Base-by-base conservation (phyloP, 2,113 vertebrate genomes). In the Notarius lentiginosus region DNA sequence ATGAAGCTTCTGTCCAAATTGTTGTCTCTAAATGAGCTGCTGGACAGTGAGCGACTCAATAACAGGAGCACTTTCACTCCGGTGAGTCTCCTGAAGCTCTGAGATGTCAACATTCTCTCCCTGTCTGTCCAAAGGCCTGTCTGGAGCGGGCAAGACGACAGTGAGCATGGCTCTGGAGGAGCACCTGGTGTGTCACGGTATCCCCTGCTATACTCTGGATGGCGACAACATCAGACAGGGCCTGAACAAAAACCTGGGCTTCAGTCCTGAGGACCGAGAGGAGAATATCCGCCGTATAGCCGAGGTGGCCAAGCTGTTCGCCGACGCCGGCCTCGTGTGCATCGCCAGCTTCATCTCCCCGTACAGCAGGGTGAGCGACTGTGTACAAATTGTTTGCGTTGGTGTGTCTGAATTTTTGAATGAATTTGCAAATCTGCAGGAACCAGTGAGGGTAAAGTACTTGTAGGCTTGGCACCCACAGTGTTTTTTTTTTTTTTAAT, bases 151-250 rank as follows among this genome's bases (percentile, higher is more conserved):
- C 20, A 99, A 99, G 94, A 99, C 98, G 30, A 99, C 98, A 0
- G 97, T 99, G 79, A 99, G 98, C 94, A 99, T 99, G 97, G 98
- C 98, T 30, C 87, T 99, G 90, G 98, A 99, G 93, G 98, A 99
- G 80, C 97, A 99, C 88, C 94, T 99, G 86, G 98, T 99, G 9
- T 99, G 98, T 84, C 98, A 99, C 10, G 98, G 97, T 8, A 99
- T 99, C 85, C 98, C 98, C 0, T 99, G 98, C 93, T 99, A 99
- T 91, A 97, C 97, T 0, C 92, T 99, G 90, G 98, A 99, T 79
- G 98, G 98, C 22, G 98, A 99, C 95, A 99, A 99, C 87, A 98
- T 99, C 90, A 97, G 98, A 10, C 98, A 99, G 84, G 98, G 98
- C 22, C 96, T 99, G 88, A 99, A 99, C 92, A 99, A 98, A 89